Evolutionary conservation across 2,888 invertebrate species (phyloP), one percentile per base, ranked within the genome.

Genomic region (Pharmacophagus antenor): DNA sequence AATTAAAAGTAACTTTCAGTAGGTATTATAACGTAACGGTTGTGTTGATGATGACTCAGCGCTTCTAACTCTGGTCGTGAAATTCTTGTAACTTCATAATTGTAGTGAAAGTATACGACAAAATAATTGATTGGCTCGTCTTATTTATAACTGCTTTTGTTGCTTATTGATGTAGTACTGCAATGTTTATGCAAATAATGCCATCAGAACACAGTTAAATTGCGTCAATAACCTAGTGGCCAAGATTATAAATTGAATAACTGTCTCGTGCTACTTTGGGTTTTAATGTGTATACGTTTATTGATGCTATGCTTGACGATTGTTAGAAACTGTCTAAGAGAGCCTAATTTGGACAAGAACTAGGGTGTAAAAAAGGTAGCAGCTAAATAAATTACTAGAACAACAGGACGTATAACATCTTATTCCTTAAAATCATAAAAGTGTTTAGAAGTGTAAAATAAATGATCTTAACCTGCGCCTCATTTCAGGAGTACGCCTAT

Each of bases 91-190:
- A 76, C 73, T 75, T 76, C 72, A 69, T 74, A 74, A 70, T 67
- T 69, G 68, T 67, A 77, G 83, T 82, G 82, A 84, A 84, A 84
- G 84, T 77, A 58, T 58, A n/a, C n/a, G 15, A 37, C 15, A n/a
- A 37, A 37, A 37, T 37, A 37, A 27, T 37, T 49, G 52, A 58
- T 50, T 52, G 60, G 58, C 62, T 65, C 37, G 37, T n/a, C n/a
- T n/a, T 37, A 37, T 37, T 37, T 37, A 37, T 65, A 51, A 57
- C 41, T 44, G 49, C 23, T 31, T 42, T 49, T 41, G 49, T 55
- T 55, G 27, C 44, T 31, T 15, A 48, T 41, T 48, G 15, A 53
- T 47, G 23, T 31, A 22, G 37, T 37, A 44, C 52, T 41, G 42
- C 51, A 20, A 31, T 52, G 44, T 22, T 55, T 8, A 56, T 46